Percentiles rank a stretch among this genome's conserved stretches.
Conservation (phyloP, 2,888 invertebrate species). For the Chouioia cunea region DNA sequence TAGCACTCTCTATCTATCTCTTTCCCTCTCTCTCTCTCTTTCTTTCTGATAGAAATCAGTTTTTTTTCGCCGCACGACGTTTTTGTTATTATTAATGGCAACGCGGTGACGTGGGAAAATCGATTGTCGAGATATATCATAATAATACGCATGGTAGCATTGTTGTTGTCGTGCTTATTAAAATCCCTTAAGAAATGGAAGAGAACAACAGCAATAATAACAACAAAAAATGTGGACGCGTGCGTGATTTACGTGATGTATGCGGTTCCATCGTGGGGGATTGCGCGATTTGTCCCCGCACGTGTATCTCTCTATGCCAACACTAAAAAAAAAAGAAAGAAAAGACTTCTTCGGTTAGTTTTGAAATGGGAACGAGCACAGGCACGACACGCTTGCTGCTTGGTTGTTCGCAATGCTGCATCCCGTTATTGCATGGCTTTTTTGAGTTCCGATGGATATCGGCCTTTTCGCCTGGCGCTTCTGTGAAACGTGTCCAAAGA, state of each 20-base stretch:
- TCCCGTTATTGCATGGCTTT: too few species aligned
- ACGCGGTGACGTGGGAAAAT: conserved; percentile 24
- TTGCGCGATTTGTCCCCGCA: neutral
- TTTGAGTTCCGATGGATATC: too few species aligned
- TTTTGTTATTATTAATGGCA: conserved; percentile 9
- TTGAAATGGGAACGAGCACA: conserved; percentile 6
- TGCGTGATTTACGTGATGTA: conserved; percentile 20
- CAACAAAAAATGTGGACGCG: neutral
- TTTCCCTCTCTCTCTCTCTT: conserved; percentile 1
- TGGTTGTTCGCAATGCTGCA: too few species aligned
- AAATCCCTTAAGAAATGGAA: neutral
- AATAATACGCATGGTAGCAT: neutral
- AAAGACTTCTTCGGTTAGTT: neutral
- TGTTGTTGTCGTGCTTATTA: conserved; percentile 6
- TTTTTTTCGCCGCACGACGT: conserved; percentile 2
- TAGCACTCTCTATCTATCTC: neutral
- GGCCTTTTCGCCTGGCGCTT: too few species aligned
- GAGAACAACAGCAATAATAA: too few species aligned
- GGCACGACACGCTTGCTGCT: neutral
- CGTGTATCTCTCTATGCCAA: neutral
- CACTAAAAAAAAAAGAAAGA: too few species aligned
- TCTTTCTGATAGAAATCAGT: neutral
- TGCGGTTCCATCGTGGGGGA: neutral
- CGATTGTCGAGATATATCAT: conserved; percentile 17
- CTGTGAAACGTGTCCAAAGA: too few species aligned